Percentiles rank a stretch among this genome's conserved stretches.
These are phyloP conservation scores for Ammodytes marinus DNA, from an alignment of 2,113 vertebrate genomes.

Conservation along the genomic window DNA sequence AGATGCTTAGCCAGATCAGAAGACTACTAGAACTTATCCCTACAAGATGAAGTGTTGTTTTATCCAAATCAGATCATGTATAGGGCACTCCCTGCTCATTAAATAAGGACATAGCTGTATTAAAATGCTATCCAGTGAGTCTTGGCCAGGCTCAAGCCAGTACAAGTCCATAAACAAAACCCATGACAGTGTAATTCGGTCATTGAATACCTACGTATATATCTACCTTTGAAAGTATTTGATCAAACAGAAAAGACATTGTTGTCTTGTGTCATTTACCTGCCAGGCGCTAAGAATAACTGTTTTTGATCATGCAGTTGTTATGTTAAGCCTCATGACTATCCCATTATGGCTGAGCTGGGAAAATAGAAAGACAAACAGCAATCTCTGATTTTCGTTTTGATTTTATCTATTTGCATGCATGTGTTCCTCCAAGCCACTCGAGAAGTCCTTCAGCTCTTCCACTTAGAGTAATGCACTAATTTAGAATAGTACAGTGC, in stretches of 20 bases:
- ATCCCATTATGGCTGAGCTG: conserved; percentile 46
- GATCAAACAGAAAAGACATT: conserved; percentile 61
- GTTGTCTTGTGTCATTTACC: conserved; percentile 73
- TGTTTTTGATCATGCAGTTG: conserved; percentile 65
- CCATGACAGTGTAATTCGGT: conserved; percentile 29
- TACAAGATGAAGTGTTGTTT: conserved; percentile 16
- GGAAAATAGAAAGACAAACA: conserved; percentile 50
- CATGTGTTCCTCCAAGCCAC: conserved; percentile 55
- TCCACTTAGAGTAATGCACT: conserved; percentile 32
- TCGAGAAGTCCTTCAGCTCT: conserved; percentile 55
- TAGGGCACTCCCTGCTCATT: conserved; percentile 8
- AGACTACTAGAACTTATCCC: not conserved
- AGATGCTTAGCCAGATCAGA: conserved; percentile 13
- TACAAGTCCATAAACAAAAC: conserved; percentile 43
- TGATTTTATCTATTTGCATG: conserved; percentile 76
- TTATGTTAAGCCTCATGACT: conserved; percentile 42
- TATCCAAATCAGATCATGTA: conserved; percentile 23
- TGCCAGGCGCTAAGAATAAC: conserved; percentile 61
- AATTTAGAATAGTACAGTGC: conserved; percentile 54
- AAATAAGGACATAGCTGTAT: conserved; percentile 27
- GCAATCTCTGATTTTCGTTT: conserved; percentile 67
- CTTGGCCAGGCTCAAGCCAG: conserved; percentile 11
- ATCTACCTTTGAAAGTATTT: conserved; percentile 42
- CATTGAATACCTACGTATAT: conserved; percentile 16
- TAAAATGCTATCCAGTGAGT: conserved; percentile 3